phyloP scores from a whole-genome alignment of 1,140 invertebrate species.

The Trachymyrmex cornetzi region DNA sequence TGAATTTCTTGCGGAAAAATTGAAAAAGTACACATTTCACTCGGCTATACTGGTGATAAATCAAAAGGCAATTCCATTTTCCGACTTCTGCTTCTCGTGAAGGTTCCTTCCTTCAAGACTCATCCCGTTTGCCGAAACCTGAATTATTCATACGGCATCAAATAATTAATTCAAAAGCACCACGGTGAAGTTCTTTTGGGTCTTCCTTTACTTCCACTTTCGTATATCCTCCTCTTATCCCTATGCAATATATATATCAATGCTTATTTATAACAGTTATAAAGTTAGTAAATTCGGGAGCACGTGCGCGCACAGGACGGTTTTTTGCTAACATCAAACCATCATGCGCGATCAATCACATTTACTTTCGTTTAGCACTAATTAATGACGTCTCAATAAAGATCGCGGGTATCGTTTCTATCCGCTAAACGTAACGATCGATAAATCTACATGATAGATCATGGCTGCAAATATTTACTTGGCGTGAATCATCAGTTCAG shows the following conservation, averaged over 20 bases:
- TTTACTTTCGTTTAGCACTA: slow-evolving; percentile 57
- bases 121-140: slow-evolving; percentile 59
- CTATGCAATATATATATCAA: slow-evolving; percentile 1
- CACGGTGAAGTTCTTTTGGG: slow-evolving; percentile 59
- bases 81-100: not conserved
- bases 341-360: slow-evolving; percentile 47
- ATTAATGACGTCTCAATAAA: slow-evolving; percentile 70
- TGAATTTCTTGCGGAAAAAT: not conserved
- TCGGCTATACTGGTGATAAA: slow-evolving; percentile 55
- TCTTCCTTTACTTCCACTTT: slow-evolving; percentile 27
- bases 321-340: slow-evolving; percentile 59
- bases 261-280: slow-evolving; percentile 66
- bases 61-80: slow-evolving; percentile 72
- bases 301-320: not conserved
- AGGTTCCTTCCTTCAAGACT: slow-evolving; percentile 49
- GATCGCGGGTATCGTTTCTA: not conserved
- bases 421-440: slow-evolving; percentile 28
- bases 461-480: not conserved
- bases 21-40: slow-evolving; percentile 7
- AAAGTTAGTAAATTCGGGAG: not conserved
- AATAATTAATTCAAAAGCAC: slow-evolving; percentile 79
- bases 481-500: not conserved
- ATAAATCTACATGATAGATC: slow-evolving; percentile 42
- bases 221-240: slow-evolving; percentile 9
- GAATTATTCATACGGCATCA: slow-evolving; percentile 77